Evolutionary conservation across 1,140 invertebrate genomes (phyloP), one percentile per base, ranked within the genome.

Genomic region (Aphaenogaster floridana): DNA sequence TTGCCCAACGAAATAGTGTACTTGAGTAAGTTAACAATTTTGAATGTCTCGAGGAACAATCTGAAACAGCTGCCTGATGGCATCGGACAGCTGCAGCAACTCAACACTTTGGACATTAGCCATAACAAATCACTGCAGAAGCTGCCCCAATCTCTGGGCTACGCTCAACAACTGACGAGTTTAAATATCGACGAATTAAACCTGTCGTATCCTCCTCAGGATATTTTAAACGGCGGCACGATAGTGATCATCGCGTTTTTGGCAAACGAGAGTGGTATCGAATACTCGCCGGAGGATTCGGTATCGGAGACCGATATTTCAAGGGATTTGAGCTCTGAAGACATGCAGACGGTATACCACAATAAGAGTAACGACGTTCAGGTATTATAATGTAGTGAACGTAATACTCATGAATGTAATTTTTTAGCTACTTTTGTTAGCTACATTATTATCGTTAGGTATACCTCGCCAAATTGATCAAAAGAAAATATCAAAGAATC

Each of bases 41-140:
- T 98, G 42, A 97, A 98, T 96, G 92, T 97, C 28, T 97, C 97
- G 48, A 96, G 96, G 64, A 98, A 98, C 95, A 96, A 96, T 89
- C 93, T 98, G 61, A 97, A 97, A 93, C 93, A 92, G 80, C 93
- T 98, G 71, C 97, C 97, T 81, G 94, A 96, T 57, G 94, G 95
- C 81, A 94, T 98, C 45, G 97, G 97, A 59, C 95, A 97, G 74
- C 94, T 98, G 68, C 96, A 95, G 86, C 95, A 93, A 54, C 94
- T 98, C 74, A 95, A 94, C 71, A 95, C 92, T 79, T 93, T 98
- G 6, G 95, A 96, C 90, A 91, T 98, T 15, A 95, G 94, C 78
- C 91, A 95, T 63, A 97, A 97, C 94, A 95, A 94, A 89, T 90
- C 95, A 45, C 93, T 97, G 45, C 96, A 95, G 88, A 93, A 95